Conservation (phyloP, 2,797 vertebrate genomes). For the Eulemur albifrons region DNA sequence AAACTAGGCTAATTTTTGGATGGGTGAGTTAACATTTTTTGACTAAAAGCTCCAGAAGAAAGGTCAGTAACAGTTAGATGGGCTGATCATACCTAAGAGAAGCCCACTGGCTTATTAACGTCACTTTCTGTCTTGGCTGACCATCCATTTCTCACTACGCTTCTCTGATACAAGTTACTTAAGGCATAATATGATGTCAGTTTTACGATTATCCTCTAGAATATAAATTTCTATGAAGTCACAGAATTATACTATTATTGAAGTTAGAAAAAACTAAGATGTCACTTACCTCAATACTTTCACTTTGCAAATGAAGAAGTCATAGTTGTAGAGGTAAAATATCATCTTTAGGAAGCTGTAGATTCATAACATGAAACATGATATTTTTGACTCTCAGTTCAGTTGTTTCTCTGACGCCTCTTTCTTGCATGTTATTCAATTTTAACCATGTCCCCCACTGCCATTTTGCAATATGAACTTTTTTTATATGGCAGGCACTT, state of each 20-base stretch:
- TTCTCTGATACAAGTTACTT: background rate
- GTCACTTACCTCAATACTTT: background rate
- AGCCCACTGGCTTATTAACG: background rate
- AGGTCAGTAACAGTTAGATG: background rate
- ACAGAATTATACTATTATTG: background rate
- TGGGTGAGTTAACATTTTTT: background rate
- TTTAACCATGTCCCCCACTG: background rate
- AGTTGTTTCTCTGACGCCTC: background rate
- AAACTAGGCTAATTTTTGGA: background rate
- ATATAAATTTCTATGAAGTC: background rate
- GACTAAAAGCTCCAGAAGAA: background rate
- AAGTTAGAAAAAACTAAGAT: background rate
- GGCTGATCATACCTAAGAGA: background rate
- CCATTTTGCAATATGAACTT: background rate
- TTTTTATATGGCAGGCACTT: background rate
- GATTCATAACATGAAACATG: background rate
- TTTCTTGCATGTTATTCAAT: background rate
- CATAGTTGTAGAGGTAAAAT: background rate
- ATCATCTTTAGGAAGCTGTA: background rate
- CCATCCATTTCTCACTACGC: background rate
- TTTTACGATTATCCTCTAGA: background rate
- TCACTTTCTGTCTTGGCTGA: background rate
- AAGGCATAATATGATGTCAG: background rate
- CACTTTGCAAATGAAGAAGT: conserved; percentile 32
- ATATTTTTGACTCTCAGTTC: background rate